Conservation (phyloP, 2,888 invertebrate species). For the Listrodromus nycthemerus region DNA sequence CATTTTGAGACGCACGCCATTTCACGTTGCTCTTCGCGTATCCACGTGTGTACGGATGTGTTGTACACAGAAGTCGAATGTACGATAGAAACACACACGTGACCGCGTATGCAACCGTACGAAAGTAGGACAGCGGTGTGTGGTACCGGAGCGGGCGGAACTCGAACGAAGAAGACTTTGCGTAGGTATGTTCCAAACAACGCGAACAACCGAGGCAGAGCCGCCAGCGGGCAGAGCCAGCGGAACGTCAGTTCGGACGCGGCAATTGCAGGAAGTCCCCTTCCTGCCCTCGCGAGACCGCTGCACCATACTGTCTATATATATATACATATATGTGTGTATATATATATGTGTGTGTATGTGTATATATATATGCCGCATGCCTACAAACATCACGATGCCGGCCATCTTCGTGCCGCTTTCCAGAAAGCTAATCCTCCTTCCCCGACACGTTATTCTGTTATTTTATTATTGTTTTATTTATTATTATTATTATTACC, state of each 20-base stretch:
- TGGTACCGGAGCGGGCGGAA: constrained; percentile 41
- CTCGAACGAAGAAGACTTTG: constrained; percentile 48
- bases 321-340: constrained; percentile 6
- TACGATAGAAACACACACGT: constrained; percentile 58
- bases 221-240: constrained; percentile 20
- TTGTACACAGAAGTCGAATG: constrained; percentile 14
- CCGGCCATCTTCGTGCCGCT: constrained; percentile 55
- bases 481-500: constrained; percentile 24
- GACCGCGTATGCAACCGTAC: constrained; percentile 36
- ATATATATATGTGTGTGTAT: not conserved
- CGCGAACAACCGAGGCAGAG: constrained; percentile 29
- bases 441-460: constrained; percentile 37
- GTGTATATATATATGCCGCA: not conserved
- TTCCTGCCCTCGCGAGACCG: constrained; percentile 67
- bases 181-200: constrained; percentile 29
- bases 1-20: constrained; percentile 50
- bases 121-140: constrained; percentile 65
- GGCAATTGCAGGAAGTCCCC: constrained; percentile 72
- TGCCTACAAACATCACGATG: constrained; percentile 31
- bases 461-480: constrained; percentile 30
- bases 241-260: constrained; percentile 66
- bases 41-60: not conserved
- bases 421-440: constrained; percentile 51
- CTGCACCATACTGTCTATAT: constrained; percentile 24
- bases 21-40: constrained; percentile 13